Evolutionary conservation across 2,888 invertebrate genomes (phyloP).

Genomic region (Apoderus coryli): DNA sequence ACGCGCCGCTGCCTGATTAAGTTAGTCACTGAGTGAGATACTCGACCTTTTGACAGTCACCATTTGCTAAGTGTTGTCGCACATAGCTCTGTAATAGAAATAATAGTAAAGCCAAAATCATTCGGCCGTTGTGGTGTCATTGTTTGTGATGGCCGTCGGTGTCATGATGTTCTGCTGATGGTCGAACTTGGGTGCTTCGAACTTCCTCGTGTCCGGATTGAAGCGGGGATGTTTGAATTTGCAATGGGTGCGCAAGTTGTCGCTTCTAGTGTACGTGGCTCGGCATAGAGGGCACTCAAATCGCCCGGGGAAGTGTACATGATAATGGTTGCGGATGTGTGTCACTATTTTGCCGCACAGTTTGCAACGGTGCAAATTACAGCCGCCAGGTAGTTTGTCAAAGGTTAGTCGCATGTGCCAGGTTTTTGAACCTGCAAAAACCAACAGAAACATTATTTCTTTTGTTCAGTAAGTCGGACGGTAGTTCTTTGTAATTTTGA

Average conservation of each 20-base stretch:
- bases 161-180: slow-evolving; percentile 14
- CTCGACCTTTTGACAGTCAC: too few species aligned
- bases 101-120: slow-evolving; percentile 34
- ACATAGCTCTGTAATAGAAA: slow-evolving; percentile 29
- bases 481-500: too few species aligned
- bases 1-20: too few species aligned
- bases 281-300: slow-evolving; percentile 85
- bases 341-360: slow-evolving; percentile 90
- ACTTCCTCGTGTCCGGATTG: slow-evolving; percentile 77
- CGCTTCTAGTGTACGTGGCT: slow-evolving; percentile 83
- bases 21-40: too few species aligned
- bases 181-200: slow-evolving; percentile 60
- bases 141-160: slow-evolving; percentile 30
- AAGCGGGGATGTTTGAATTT: slow-evolving; percentile 83
- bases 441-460: slow-evolving; percentile 35
- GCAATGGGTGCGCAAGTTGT: slow-evolving; percentile 85
- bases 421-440: slow-evolving; percentile 84
- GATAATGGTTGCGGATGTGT: slow-evolving; percentile 88
- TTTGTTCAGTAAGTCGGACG: too few species aligned
- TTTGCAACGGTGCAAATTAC: slow-evolving; percentile 88
- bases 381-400: slow-evolving; percentile 84
- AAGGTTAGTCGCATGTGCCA: slow-evolving; percentile 92
- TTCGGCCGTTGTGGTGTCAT: slow-evolving; percentile 37
- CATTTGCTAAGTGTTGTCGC: too few species aligned
- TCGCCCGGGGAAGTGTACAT: slow-evolving; percentile 84